Evolutionary conservation across 2,113 vertebrate species (phyloP).

Genomic region (Microtus ochrogaster): DNA sequence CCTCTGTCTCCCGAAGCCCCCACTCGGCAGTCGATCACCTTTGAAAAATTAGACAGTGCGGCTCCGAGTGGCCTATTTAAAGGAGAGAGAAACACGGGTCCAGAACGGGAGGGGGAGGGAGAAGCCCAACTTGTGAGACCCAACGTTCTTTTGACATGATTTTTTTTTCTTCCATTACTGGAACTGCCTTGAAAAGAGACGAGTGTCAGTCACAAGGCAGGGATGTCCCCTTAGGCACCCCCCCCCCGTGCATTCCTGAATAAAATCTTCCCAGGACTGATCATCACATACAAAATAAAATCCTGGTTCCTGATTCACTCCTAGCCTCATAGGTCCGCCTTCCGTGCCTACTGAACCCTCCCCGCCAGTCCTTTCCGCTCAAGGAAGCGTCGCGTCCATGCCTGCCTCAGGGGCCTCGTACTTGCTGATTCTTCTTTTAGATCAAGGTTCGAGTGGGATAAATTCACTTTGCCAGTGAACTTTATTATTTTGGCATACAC

Average conservation of each 20-base stretch:
- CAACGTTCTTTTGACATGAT: not conserved
- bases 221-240: conserved; percentile 33
- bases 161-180: conserved; percentile 1
- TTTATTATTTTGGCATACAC: not conserved
- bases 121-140: conserved; percentile 40
- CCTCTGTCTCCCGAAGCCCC: conserved; percentile 89
- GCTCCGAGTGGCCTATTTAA: conserved; percentile 86
- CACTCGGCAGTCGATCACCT: conserved; percentile 89
- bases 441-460: not conserved
- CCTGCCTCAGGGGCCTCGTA: not conserved
- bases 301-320: not conserved
- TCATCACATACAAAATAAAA: not conserved
- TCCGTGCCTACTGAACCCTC: not conserved
- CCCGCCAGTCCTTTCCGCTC: not conserved
- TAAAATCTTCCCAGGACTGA: not conserved
- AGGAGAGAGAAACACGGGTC: conserved; percentile 79
- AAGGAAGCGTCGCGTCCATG: accelerated
- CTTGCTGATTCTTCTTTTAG: not conserved
- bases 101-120: not conserved
- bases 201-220: conserved; percentile 57
- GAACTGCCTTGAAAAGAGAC: conserved; percentile 66
- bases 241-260: not conserved
- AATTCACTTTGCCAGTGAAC: not conserved
- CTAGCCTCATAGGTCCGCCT: not conserved
- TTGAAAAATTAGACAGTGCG: conserved; percentile 85